Conservation (phyloP, 2,888 invertebrate species). For the Lasioglossum pauxillum region DNA sequence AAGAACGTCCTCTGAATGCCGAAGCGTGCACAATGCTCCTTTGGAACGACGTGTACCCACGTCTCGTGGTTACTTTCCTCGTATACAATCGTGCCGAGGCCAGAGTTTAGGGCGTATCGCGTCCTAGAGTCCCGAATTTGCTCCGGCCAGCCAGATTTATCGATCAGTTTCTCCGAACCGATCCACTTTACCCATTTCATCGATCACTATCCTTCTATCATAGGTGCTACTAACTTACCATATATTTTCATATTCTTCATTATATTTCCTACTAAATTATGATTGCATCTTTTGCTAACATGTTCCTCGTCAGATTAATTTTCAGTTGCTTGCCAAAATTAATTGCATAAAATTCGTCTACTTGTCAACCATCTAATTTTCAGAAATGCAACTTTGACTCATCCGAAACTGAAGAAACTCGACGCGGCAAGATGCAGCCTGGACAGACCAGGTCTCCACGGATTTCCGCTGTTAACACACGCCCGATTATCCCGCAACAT, state of each 20-base stretch:
- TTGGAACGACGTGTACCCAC: slow-evolving; percentile 71
- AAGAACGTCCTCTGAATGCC: slow-evolving; percentile 84
- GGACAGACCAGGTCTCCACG: slow-evolving; percentile 85
- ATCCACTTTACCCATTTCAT: slow-evolving; percentile 10
- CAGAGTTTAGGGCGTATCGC: slow-evolving; percentile 48
- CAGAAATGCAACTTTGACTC: slow-evolving; percentile 75
- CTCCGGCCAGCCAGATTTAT: slow-evolving; percentile 41
- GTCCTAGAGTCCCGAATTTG: slow-evolving; percentile 43
- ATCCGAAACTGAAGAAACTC: slow-evolving; percentile 76
- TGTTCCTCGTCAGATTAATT: no score
- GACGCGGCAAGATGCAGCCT: slow-evolving; percentile 79
- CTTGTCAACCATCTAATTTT: slow-evolving; percentile 21
- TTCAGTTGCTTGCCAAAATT: no score
- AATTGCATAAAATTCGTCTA: not conserved
- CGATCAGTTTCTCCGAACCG: not conserved
- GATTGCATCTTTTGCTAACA: no score
- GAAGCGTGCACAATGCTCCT: slow-evolving; percentile 81
- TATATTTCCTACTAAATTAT: no score
- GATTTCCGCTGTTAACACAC: slow-evolving; percentile 87
- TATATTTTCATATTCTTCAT: no score
- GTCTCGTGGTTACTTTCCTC: slow-evolving; percentile 69
- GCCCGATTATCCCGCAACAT: slow-evolving; percentile 88
- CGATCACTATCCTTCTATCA: not conserved
- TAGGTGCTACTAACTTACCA: not conserved
- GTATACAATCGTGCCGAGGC: slow-evolving; percentile 40